Evolutionary conservation across 1,140 invertebrate species (phyloP).

Genomic region (Bathynomus jamesi): DNA sequence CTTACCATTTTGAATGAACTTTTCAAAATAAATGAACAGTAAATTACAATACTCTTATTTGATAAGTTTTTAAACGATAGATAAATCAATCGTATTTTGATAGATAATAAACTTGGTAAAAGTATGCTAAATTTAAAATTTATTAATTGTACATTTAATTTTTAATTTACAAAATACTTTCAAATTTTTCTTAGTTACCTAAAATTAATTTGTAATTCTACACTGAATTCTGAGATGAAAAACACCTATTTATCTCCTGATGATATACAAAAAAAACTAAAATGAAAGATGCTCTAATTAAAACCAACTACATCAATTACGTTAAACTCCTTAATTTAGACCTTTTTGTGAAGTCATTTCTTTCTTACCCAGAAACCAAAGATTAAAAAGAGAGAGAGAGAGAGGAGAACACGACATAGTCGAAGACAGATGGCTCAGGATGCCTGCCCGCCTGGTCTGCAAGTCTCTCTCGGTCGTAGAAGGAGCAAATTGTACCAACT

Average conservation of each 20-base stretch:
- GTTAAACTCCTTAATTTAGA: too few species aligned
- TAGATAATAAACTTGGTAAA: background rate
- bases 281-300: background rate
- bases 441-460: background rate
- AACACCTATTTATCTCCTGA: background rate
- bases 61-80: background rate
- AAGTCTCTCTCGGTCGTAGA: background rate
- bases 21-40: too few species aligned
- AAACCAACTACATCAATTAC: background rate
- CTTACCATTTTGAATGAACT: too few species aligned
- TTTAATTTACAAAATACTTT: too few species aligned
- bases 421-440: background rate
- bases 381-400: constrained; percentile 1
- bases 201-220: too few species aligned
- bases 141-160: background rate
- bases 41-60: background rate
- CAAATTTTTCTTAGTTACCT: too few species aligned
- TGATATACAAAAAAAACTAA: background rate
- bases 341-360: too few species aligned
- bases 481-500: background rate
- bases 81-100: background rate
- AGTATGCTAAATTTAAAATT: background rate
- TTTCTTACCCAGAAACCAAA: too few species aligned
- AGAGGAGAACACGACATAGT: constrained; percentile 5
- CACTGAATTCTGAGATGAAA: background rate